phyloP scores from a whole-genome alignment of 1,140 invertebrate species.

The Mamestra configurata region DNA sequence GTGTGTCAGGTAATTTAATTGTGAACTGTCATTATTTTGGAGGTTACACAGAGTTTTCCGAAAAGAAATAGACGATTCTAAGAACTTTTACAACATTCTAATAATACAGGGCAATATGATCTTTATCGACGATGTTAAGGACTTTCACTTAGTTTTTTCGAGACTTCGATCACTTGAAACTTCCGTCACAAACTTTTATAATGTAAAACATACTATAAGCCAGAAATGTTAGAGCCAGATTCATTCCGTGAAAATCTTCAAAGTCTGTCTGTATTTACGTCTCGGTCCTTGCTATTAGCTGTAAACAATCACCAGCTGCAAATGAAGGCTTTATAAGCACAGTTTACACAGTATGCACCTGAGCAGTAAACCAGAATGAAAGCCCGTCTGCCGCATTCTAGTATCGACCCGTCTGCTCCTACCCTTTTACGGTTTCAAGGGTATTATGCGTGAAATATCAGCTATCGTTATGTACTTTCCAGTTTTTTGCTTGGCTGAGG shows the following conservation, averaged over 20 bases:
- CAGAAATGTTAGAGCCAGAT: not conserved
- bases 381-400: slow-evolving; percentile 44
- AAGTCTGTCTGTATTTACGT: slow-evolving; percentile 1
- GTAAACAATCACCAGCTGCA: slow-evolving; percentile 15
- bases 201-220: not conserved
- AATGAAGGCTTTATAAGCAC: not conserved
- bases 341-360: slow-evolving; percentile 24
- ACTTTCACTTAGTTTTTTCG: no score
- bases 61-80: not conserved
- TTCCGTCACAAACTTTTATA: not conserved
- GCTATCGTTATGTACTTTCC: slow-evolving; percentile 13
- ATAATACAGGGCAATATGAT: no score
- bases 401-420: slow-evolving; percentile 39
- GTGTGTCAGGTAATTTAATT: not conserved
- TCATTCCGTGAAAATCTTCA: not conserved
- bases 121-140: no score
- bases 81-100: no score
- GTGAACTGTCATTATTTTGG: not conserved
- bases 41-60: not conserved
- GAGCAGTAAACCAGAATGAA: slow-evolving; percentile 40
- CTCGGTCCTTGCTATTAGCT: not conserved
- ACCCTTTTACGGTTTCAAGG: slow-evolving; percentile 35
- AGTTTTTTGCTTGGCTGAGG: not conserved
- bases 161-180: no score
- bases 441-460: slow-evolving; percentile 31